Base-by-base conservation (phyloP, 2,113 vertebrate genomes). In the Erythrolamprus reginae region DNA sequence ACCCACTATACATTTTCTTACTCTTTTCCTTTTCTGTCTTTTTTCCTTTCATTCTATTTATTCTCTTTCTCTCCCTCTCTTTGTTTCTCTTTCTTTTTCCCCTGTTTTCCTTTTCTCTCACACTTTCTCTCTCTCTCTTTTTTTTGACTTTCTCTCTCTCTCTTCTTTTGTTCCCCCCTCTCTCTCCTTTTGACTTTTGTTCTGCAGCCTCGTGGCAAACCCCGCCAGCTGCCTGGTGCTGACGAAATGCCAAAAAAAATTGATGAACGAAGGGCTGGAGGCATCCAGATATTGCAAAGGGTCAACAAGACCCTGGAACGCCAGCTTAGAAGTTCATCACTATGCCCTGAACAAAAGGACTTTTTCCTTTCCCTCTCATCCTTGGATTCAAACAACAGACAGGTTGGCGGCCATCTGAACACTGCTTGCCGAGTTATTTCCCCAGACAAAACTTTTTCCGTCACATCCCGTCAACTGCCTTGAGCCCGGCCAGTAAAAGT, bases 371-470 rank as follows among this genome's bases (percentile, higher is more conserved):
- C 24, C 3, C 9, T 55, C 26, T 1, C 13, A 65, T 86, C 84
- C 77, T 61, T 94, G 91, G 91, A 86, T 82, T 50, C 90, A 65
- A 65, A 56, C 92, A 90, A n/a, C 91, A 92, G 94, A 88, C 88
- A 95, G 88, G 90, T 92, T 95, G 91, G 58, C 0, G 88, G 89
- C 92, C 93, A 91, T 92, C 94, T 96, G 94, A 95, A 89, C 93
- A 87, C 92, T 91, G 89, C 93, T 96, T 93, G 89, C 93, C 95
- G 91, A 94, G 90, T 95, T 96, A 96, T 96, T 96, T 96, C 93
- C 92, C 89, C 50, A 93, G 90, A 94, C 50, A 93, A 58, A 95
- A 89, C 95, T 90, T 94, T 90, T 94, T 95, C 93, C 92, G 92
- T 93, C 84, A 92, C 86, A 93, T 90, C 56, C 89, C 94, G 91